Evolutionary conservation across 2,797 vertebrate species (phyloP), one percentile per base, ranked within the genome.

Genomic region (Luscinia megarhynchos): DNA sequence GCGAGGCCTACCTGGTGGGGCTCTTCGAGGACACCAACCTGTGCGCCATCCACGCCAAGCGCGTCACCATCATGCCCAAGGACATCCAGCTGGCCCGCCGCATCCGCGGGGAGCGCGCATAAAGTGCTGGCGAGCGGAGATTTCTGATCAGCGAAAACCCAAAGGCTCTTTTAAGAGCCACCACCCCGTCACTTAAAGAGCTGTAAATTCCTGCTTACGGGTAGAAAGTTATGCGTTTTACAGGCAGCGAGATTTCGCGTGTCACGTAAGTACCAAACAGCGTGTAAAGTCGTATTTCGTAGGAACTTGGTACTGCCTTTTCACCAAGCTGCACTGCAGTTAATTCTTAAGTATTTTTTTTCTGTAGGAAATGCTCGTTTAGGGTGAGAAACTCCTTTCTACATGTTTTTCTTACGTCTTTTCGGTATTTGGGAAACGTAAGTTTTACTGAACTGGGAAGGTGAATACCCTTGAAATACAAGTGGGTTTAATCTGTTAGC

Each of bases 21-120:
- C 78, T 81, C 45, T 81, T 81, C 27, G 82, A 84, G 70, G 99
- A 99, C 98, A 99, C 99, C 34, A 99, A 99, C 97, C 97, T 99
- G 96, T 99, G 98, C n/a, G 98, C 79, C 23, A 82, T 82, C 53
- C 53, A 53, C 51, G 51, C 51, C 51, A 53, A 53, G 51, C 98
- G 99, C 32, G 98, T 99, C 96, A 99, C 99, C 97, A 99, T 99
- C 97, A 99, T 99, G 99, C 98, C 99, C 96, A 99, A 99, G 97
- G 99, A 99, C 97, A 99, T 99, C 97, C 99, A 99, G 98, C 97
- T 99, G 97, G 98, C 99, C 4, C 98, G 98, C 1, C 99, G 98
- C 58, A 91, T 91, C 64, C 89, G 83, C 2, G 89, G 89, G 0
- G 84, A 92, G 45, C 85, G 90, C 0, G 67, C 90, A 41, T 41